These are phyloP conservation scores for Chelon labrosus DNA, from an alignment of 2,797 vertebrate genomes.

Conservation along the genomic window DNA sequence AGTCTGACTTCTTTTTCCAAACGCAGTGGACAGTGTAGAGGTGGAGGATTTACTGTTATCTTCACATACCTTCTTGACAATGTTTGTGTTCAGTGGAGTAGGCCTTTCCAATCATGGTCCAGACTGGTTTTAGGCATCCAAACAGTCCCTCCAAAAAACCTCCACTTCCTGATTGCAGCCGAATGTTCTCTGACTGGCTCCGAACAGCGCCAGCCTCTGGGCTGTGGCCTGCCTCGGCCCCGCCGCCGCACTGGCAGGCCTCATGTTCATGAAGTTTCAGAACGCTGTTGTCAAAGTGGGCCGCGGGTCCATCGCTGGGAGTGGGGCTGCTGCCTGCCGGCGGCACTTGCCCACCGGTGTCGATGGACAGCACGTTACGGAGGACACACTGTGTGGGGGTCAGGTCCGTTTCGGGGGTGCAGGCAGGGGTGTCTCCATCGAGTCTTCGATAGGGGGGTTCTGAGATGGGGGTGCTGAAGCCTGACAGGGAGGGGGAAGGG, in stretches of 20 bases:
- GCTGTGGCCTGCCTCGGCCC: constrained; percentile 79
- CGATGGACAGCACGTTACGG: constrained; percentile 91
- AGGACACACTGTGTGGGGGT: constrained; percentile 95
- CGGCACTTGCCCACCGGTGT: constrained; percentile 82
- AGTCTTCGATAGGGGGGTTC: constrained; percentile 90
- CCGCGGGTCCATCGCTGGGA: constrained; percentile 84
- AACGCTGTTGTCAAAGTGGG: constrained; percentile 89
- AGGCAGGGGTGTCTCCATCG: constrained; percentile 91
- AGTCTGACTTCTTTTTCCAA: constrained; percentile 2
- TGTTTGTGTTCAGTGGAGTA: constrained; percentile 98
- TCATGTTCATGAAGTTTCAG: constrained; percentile 91
- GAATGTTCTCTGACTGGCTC: constrained; percentile 83
- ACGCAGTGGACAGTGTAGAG: neutral
- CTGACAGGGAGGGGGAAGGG: constrained; percentile 93
- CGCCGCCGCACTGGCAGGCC: constrained; percentile 80
- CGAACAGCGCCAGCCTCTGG: constrained; percentile 83
- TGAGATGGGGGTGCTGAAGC: constrained; percentile 90
- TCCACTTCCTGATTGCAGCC: constrained; percentile 89
- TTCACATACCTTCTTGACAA: constrained; percentile 87
- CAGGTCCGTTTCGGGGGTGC: constrained; percentile 93
- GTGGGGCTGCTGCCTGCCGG: constrained; percentile 85
- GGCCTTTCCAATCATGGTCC: constrained; percentile 98
- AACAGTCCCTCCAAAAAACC: constrained; percentile 97
- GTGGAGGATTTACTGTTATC: constrained; percentile 7
- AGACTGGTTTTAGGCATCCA: constrained; percentile 95